Base-by-base conservation (phyloP, 2,888 invertebrate species). In the Habroteleia sp. region DNA sequence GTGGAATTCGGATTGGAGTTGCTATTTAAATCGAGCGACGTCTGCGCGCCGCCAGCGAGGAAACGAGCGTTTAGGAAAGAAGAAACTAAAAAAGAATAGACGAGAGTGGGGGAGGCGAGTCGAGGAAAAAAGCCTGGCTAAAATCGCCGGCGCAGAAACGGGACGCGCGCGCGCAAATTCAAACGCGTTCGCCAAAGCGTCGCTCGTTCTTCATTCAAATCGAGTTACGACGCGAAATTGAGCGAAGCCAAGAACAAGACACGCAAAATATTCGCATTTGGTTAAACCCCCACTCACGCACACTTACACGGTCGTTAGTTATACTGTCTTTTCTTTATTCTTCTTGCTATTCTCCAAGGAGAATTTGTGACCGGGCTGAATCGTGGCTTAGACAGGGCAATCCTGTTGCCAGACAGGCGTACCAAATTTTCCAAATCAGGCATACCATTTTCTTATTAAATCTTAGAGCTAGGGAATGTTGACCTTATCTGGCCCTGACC, bases 21-120 rank as follows among this genome's bases (percentile, higher is more conserved):
- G 76, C 76, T 76, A 74, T 76, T 76, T 76, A 76, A 76, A 76
- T 76, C 76, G 69, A 60, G 58, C 72, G 63, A 65, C 76, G 73
- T 74, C 76, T 74, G 73, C 42, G 68, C 63, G 69, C 60, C 65
- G 76, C 73, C 69, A 69, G 60, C 62, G 65, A 73, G 65, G 73
- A 74, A 76, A 74, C 74, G 69, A 74, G 65, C 76, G 60, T 74
- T 76, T 60, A 76, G 76, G 65, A 63, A 62, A 74, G 65, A 37
- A 74, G 66, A 60, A 74, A 60, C 60, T 41, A 37, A 66, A 74
- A 62, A 54, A 46, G 52, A 54, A 65, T 41, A 54, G 48, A 56
- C 20, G 20, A 31, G 29, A 56, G 63, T 54, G 23, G 63, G 23
- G 63, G 63, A 72, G 72, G 72, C 16, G 35, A 7, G 54, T 17